Evolutionary conservation across 2,797 vertebrate genomes (phyloP), one percentile per base, ranked within the genome.

Genomic region (Decapterus maruadsi): DNA sequence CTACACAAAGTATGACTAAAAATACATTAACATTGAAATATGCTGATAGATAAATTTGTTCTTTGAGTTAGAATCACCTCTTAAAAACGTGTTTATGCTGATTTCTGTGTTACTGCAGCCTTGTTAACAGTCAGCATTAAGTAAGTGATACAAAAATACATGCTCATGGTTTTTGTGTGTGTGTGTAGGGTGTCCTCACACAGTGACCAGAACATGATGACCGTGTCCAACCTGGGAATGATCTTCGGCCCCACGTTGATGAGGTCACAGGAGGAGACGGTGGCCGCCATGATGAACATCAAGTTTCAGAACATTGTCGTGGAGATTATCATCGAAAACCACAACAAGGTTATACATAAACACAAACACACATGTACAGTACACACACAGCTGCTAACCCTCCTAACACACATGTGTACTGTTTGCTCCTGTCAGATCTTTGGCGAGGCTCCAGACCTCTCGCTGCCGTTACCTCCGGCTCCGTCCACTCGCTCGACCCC

Each of bases 231-330:
- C 94, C 96, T 99, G 64, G 98, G 97, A 11, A 98, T 99, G 93
- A 99, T 99, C 86, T 99, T 99, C 56, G 98, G 98, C 59, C 98
- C 98, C 40, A 99, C 98, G 0, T 83, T 99, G 68, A 98, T 99
- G 98, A 96, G 98, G 90, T 97, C 98, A 0, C 98, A 99, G 88
- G 98, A 99, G 63, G 98, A 99, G 93, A 99, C 98, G 0, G 98
- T 99, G 86, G 98, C 98, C 2, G 98, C 98, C 78, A 99, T 99
- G 98, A 99, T 99, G 97, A 99, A 99, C 92, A 99, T 99, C 89
- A 99, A 99, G 88, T 99, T 99, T 93, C 98, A 99, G 93, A 99
- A 99, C 87, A 98, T 99, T 56, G 98, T 99, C 59, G 97, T 99
- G 75, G 98, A 99, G 92, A 98, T 99, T 75, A 95, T 99, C 65